Evolutionary conservation across 2,888 invertebrate genomes (phyloP).

Genomic region (Athetis lepigone): DNA sequence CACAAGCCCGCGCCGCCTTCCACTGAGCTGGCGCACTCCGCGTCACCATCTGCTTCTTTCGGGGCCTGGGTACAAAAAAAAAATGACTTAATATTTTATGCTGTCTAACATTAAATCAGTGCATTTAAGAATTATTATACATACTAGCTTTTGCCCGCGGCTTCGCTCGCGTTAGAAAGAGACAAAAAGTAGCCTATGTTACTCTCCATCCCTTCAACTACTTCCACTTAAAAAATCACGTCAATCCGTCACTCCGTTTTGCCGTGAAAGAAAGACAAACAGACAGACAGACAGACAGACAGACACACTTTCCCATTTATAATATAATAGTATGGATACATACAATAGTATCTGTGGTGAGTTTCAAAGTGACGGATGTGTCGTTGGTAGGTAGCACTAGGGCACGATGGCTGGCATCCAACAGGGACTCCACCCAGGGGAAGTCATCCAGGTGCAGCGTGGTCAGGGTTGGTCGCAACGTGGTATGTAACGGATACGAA

Average conservation of each 20-base stretch:
- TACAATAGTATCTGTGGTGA: conserved; percentile 71
- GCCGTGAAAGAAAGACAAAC: too few species aligned
- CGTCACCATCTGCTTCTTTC: conserved; percentile 65
- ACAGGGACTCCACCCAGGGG: conserved; percentile 73
- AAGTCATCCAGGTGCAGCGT: conserved; percentile 73
- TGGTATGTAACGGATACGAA: rapidly evolving
- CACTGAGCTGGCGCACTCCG: conserved; percentile 67
- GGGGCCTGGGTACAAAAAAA: conserved; percentile 64
- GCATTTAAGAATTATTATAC: too few species aligned
- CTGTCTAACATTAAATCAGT: too few species aligned
- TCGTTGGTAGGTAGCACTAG: conserved; percentile 72
- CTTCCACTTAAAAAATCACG: too few species aligned
- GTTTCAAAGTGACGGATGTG: conserved; percentile 71
- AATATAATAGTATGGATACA: conserved; percentile 51
- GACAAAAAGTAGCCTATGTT: too few species aligned
- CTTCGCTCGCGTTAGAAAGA: too few species aligned
- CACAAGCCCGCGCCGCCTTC: conserved; percentile 75
- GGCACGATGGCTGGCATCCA: conserved; percentile 67
- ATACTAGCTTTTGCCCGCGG: too few species aligned
- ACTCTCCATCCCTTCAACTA: too few species aligned
- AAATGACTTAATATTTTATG: not conserved
- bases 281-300: too few species aligned
- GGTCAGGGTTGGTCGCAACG: conserved; percentile 40
- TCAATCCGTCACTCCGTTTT: too few species aligned
- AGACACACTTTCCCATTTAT: too few species aligned